Evolutionary conservation across 2,113 vertebrate species (phyloP), one percentile per base, ranked within the genome.

Genomic region (Struthidea cinerea): DNA sequence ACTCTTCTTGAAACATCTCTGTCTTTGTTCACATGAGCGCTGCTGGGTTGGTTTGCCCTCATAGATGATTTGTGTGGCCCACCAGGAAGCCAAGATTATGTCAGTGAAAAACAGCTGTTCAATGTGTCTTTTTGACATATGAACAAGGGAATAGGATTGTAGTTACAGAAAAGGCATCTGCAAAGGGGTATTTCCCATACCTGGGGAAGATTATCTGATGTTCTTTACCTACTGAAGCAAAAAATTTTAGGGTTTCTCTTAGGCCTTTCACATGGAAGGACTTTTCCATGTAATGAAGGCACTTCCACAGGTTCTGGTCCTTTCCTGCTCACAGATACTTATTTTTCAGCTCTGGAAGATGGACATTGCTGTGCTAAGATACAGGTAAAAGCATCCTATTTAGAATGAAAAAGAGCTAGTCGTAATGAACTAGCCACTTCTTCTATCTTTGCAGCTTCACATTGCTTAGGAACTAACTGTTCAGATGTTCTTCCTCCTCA

Each of bases 11-110:
- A 80, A 95, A 60, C 8, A 21, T 15, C 18, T 68, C 35, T 49
- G 68, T 76, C 44, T 88, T 46, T 76, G 27, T 44, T 77, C 79
- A 56, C 0, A 1, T 60, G 23, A 59, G 18, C 0, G 0, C 16
- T 93, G 13, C 14, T 75, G n/a, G 10, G 11, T 76, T 89, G 69
- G 11, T 84, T 86, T 92, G 22, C 37, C 44, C 47, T 71, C n/a
- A 46, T 3, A 32, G 41, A 5, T 89, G 30, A 42, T 68, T 70
- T 86, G 17, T 44, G 37, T 41, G 41, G 33, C 50, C 61, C 63
- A 60, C 44, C 47, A 60, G 44, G 60, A 96, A 87, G 33, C 49
- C 67, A 81, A 63, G 57, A 74, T 63, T 63, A 46, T 53, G 28
- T 69, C 84, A 81, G 20, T 22, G 35, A 57, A 61, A 35, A 75